Conservation (phyloP, 2,113 vertebrate genomes). For the Ardeotis arabs region DNA sequence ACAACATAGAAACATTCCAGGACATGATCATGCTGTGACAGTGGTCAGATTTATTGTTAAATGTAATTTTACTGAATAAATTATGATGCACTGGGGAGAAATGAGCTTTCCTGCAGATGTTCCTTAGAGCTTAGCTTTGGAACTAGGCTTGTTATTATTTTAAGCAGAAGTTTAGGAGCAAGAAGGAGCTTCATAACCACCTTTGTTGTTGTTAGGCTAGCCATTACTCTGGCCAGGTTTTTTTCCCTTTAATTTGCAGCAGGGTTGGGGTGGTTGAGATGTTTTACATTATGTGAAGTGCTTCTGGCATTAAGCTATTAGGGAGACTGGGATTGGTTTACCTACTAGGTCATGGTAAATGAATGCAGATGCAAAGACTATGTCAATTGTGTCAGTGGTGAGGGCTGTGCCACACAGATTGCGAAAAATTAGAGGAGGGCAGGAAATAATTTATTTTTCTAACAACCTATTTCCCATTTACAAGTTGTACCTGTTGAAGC, state of each 20-base stretch:
- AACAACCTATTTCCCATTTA: conserved; percentile 63
- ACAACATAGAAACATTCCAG: background rate
- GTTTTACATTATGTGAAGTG: conserved; percentile 52
- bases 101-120: background rate
- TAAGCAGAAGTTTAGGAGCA: conserved; percentile 57
- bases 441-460: conserved; percentile 73
- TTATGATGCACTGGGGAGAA: background rate
- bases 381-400: conserved; percentile 38
- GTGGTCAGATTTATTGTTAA: background rate
- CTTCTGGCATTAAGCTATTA: conserved; percentile 56
- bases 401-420: conserved; percentile 63
- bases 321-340: background rate
- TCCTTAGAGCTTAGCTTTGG: conserved; percentile 8
- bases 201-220: conserved; percentile 29
- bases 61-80: background rate
- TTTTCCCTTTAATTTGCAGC: conserved; percentile 30
- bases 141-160: conserved; percentile 1
- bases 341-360: conserved; percentile 42
- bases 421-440: conserved; percentile 65
- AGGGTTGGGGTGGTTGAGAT: conserved; percentile 15
- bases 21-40: background rate
- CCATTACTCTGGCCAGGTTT: background rate
- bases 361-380: conserved; percentile 58
- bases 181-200: conserved; percentile 28
- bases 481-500: conserved; percentile 64